Evolutionary conservation across 2,113 vertebrate genomes (phyloP), one percentile per base, ranked within the genome.

Genomic region (Albula glossodonta): DNA sequence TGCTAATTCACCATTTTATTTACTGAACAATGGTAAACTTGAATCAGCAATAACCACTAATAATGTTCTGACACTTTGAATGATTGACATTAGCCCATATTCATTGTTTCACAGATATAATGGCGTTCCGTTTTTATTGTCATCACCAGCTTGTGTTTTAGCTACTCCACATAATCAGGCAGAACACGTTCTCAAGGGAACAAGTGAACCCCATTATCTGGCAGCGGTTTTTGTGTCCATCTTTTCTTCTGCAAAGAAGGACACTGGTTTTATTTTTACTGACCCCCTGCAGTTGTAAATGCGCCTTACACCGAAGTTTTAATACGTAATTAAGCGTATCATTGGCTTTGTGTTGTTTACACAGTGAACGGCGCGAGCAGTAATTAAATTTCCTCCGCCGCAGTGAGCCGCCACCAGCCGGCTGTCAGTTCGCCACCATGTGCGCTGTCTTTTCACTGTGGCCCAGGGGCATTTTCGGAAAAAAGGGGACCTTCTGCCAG

Each of bases 311-410:
- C 90, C 92, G 89, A 91, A 91, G 93, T 87, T 87, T 85, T 85
- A 74, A 74, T 79, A 82, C 86, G 92, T 95, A 95, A 96, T 95
- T 95, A 95, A 93, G 93, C 95, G 92, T 94, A 93, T 96, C 94
- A 95, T 96, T 94, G 94, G 93, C 95, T 96, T 96, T 96, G 95
- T 94, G 93, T 92, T 95, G 94, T 96, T 96, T 94, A 95, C 95
- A 96, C 93, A 94, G 92, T 91, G 90, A 91, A 83, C 92, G 92
- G 93, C 91, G 92, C 88, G 89, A 95, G 91, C 94, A 78, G 88
- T 95, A 96, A 96, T 96, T 96, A 91, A 94, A 96, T 96, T 95
- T 95, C 92, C 93, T 94, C 89, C 82, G 88, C 89, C 82, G 92
- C 91, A 89, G 79, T 89, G 92, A 94, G 88, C 91, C 91, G 92